Percentiles rank a stretch among this genome's conserved stretches.
Evolutionary conservation across 2,113 vertebrate species (phyloP).

Genomic region (Bujurquina vittata): DNA sequence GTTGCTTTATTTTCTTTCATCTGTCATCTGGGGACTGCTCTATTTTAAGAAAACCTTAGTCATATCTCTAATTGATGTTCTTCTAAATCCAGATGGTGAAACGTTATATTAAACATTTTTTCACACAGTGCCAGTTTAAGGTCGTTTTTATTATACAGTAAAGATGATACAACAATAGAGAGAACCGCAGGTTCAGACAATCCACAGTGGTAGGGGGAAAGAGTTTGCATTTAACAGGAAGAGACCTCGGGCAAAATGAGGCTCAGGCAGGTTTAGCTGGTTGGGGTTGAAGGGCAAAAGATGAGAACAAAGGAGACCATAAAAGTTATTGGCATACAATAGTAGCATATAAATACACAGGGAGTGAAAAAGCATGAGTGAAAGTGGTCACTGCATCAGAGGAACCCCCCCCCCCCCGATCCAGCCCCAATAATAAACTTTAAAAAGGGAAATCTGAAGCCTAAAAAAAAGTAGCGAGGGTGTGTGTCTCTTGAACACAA

Average conservation of each 20-base stretch:
- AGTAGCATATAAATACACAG: neutral
- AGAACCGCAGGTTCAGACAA: neutral
- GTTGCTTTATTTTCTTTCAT: neutral
- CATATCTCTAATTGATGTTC: neutral
- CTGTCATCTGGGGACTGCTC: neutral
- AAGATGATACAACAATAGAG: neutral
- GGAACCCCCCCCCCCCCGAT: too few species aligned
- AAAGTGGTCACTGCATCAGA: neutral
- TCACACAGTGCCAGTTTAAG: neutral
- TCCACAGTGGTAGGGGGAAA: neutral
- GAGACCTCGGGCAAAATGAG: neutral
- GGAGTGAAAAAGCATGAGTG: fast-evolving
- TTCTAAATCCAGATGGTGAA: fast-evolving
- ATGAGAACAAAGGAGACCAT: neutral
- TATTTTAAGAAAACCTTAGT: neutral
- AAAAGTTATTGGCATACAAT: neutral
- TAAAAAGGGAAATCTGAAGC: neutral
- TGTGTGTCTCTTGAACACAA: neutral
- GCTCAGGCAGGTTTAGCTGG: neutral
- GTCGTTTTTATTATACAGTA: neutral
- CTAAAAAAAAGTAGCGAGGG: neutral
- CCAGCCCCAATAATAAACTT: too few species aligned
- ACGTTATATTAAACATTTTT: neutral
- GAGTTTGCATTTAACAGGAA: neutral
- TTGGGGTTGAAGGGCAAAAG: neutral